phyloP scores from a whole-genome alignment of 2,113 vertebrate species.

The Caretta caretta region DNA sequence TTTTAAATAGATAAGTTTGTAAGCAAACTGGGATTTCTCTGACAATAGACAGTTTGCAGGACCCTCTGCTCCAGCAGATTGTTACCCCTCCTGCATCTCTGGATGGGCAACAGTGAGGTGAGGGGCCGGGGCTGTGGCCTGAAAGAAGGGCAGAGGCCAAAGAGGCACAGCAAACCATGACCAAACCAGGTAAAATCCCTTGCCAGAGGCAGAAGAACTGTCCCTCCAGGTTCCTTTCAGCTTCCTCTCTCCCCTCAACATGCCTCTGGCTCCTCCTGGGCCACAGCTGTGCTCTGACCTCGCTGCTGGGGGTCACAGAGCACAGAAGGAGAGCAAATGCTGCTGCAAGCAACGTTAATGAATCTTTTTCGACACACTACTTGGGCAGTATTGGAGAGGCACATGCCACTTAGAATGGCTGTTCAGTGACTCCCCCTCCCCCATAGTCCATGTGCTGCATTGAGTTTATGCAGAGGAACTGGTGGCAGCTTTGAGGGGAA shows the following conservation, averaged over 20 bases:
- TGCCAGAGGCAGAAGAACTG: fast-evolving
- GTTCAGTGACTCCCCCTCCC: background rate
- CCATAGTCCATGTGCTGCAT: background rate
- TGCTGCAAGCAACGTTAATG: background rate
- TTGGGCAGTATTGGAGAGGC: fast-evolving
- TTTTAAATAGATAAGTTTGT: background rate
- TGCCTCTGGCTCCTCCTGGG: background rate
- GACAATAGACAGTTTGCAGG: fast-evolving
- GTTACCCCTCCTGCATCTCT: background rate
- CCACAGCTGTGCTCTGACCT: slow-evolving; percentile 51
- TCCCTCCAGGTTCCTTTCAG: background rate
- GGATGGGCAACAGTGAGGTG: fast-evolving
- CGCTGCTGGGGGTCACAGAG: background rate
- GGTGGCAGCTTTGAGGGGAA: background rate
- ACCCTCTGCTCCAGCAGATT: background rate
- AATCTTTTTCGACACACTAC: slow-evolving; percentile 36
- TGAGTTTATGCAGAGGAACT: fast-evolving
- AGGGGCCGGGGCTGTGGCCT: fast-evolving
- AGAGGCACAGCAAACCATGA: fast-evolving
- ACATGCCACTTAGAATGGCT: background rate
- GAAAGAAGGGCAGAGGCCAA: fast-evolving
- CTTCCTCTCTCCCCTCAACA: background rate
- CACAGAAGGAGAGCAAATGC: slow-evolving; percentile 17
- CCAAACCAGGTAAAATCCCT: fast-evolving
- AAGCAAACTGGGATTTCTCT: fast-evolving